phyloP scores from a whole-genome alignment of 1,140 invertebrate genomes.

The Physella acuta region DNA sequence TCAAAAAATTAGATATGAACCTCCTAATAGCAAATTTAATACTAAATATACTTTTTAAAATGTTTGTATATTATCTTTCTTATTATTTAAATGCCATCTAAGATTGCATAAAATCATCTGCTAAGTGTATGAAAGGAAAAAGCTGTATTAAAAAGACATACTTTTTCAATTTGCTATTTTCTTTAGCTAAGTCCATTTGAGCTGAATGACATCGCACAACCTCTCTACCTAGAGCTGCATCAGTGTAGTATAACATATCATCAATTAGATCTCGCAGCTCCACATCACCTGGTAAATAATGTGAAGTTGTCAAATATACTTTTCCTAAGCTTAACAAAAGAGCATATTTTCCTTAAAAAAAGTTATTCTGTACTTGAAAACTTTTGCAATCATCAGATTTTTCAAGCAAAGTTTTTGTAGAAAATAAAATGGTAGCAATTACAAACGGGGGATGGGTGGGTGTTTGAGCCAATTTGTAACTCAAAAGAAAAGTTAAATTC shows the following conservation, averaged over 20 bases:
- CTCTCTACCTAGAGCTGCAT: constrained; percentile 16
- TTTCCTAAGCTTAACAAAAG: too few relatives aligned
- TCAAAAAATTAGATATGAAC: background rate
- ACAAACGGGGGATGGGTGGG: too few relatives aligned
- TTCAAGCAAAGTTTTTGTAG: too few relatives aligned
- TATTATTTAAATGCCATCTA: background rate
- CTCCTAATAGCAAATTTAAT: background rate
- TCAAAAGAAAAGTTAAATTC: too few relatives aligned
- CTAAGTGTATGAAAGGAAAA: background rate
- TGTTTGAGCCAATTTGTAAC: too few relatives aligned
- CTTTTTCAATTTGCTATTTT: constrained; percentile 24
- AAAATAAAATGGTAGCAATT: too few relatives aligned
- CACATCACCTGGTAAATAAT: constrained; percentile 8
- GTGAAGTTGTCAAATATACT: too few relatives aligned
- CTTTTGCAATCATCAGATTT: too few relatives aligned
- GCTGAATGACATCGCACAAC: constrained; percentile 5
- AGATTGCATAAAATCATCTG: background rate
- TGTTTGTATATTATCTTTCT: background rate
- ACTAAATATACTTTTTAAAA: background rate
- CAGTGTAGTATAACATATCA: constrained; percentile 20
- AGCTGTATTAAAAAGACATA: too few relatives aligned
- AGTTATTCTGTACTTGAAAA: too few relatives aligned
- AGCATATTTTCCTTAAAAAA: too few relatives aligned
- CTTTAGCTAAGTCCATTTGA: background rate
- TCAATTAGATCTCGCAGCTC: constrained; percentile 21